phyloP scores from a whole-genome alignment of 2,113 vertebrate genomes.

The Lepus timidus region DNA sequence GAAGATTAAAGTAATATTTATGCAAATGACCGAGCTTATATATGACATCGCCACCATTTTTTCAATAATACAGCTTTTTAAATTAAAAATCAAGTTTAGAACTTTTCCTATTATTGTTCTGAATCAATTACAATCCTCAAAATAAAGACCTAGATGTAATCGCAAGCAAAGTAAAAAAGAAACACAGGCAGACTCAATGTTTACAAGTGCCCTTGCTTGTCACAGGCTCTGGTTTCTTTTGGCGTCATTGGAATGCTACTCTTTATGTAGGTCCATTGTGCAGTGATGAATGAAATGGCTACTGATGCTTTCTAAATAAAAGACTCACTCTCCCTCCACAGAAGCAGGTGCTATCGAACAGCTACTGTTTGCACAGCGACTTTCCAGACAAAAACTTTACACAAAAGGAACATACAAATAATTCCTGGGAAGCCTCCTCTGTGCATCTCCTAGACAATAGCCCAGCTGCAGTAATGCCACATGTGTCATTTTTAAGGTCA shows the following conservation, averaged over 20 bases:
- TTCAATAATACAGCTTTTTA: neutral
- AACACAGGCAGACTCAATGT: conserved; percentile 75
- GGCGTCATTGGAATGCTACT: conserved; percentile 81
- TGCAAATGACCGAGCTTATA: conserved; percentile 32
- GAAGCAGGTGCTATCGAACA: conserved; percentile 90
- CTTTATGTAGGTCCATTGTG: conserved; percentile 87
- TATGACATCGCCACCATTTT: neutral
- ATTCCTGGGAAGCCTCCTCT: conserved; percentile 84
- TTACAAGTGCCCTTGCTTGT: conserved; percentile 77
- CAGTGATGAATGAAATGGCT: conserved; percentile 87
- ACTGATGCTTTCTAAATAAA: conserved; percentile 83
- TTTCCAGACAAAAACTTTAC: conserved; percentile 85
- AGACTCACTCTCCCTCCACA: conserved; percentile 73
- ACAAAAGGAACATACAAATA: conserved; percentile 85
- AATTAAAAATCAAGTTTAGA: conserved; percentile 4
- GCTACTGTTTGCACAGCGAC: conserved; percentile 89
- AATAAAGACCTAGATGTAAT: conserved; percentile 63
- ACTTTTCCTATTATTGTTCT: neutral
- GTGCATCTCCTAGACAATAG: conserved; percentile 85
- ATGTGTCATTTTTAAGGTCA: conserved; percentile 88
- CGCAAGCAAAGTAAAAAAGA: conserved; percentile 62
- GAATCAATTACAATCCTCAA: conserved; percentile 17
- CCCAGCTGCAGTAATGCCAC: conserved; percentile 86
- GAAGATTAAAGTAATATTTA: conserved; percentile 63
- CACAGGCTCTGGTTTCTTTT: conserved; percentile 73